Percentiles rank a stretch among this genome's conserved stretches.
These are phyloP conservation scores for Sinotaia quadrata DNA, from an alignment of 2,888 invertebrate genomes.

Conservation along the genomic window DNA sequence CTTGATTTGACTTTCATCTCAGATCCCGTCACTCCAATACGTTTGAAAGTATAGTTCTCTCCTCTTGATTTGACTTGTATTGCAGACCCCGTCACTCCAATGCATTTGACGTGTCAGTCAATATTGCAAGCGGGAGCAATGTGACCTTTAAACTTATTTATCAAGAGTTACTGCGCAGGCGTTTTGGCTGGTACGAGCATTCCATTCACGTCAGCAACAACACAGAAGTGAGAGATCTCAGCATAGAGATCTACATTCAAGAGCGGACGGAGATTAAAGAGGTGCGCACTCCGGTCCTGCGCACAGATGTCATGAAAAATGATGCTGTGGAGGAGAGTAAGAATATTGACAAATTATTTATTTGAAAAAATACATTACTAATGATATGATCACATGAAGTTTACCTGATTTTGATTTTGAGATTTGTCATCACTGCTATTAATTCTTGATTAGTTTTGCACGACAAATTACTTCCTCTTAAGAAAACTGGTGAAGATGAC, in stretches of 20 bases:
- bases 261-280: slow-evolving; percentile 76
- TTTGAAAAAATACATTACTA: not conserved
- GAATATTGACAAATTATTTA: too few relatives aligned
- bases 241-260: slow-evolving; percentile 78
- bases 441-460: too few relatives aligned
- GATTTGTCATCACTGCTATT: too few relatives aligned
- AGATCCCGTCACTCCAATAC: too few relatives aligned
- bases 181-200: slow-evolving; percentile 80
- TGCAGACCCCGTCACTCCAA: slow-evolving; percentile 60
- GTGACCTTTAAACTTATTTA: slow-evolving; percentile 82
- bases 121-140: slow-evolving; percentile 78
- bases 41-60: too few relatives aligned
- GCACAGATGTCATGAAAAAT: slow-evolving; percentile 42
- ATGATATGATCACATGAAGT: too few relatives aligned
- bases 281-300: slow-evolving; percentile 54
- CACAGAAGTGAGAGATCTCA: slow-evolving; percentile 78
- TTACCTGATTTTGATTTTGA: too few relatives aligned
- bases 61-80: too few relatives aligned
- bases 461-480: too few relatives aligned
- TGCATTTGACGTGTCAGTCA: slow-evolving; percentile 75
- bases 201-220: slow-evolving; percentile 81
- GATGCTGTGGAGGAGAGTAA: slow-evolving; percentile 34
- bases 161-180: slow-evolving; percentile 80
- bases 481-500: too few relatives aligned
- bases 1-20: too few relatives aligned